Conservation (phyloP, 2,888 invertebrate species). For the Nemoura dubitans region DNA sequence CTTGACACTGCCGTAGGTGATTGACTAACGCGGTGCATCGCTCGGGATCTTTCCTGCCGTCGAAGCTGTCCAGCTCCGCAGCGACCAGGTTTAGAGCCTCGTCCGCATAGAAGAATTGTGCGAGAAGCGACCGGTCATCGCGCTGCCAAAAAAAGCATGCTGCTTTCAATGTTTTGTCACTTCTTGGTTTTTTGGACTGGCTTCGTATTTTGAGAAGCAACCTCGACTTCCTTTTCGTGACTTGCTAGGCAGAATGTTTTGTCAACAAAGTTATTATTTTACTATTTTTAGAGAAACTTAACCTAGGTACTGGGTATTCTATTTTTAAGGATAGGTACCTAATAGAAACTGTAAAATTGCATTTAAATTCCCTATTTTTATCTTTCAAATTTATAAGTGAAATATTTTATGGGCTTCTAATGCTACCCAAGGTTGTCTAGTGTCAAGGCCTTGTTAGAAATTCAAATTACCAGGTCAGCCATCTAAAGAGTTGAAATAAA, state of each 20-base stretch:
- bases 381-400: background rate
- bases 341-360: background rate
- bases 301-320: no score
- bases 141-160: constrained; percentile 69
- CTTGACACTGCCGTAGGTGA: constrained; percentile 92
- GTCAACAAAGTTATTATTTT: no score
- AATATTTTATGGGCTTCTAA: background rate
- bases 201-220: no score
- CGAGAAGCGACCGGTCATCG: constrained; percentile 91
- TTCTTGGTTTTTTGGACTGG: background rate
- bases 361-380: background rate
- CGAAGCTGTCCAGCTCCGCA: constrained; percentile 97
- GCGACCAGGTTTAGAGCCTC: constrained; percentile 95
- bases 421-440: background rate
- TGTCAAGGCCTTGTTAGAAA: background rate
- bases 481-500: background rate
- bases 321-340: no score
- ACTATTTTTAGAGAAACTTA: no score
- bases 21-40: constrained; percentile 95
- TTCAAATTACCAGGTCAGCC: background rate
- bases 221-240: background rate
- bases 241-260: background rate
- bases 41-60: constrained; percentile 98
- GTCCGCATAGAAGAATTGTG: constrained; percentile 98
- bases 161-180: background rate